Base-by-base conservation (phyloP, 2,113 vertebrate genomes). In the Dromaius novaehollandiae region DNA sequence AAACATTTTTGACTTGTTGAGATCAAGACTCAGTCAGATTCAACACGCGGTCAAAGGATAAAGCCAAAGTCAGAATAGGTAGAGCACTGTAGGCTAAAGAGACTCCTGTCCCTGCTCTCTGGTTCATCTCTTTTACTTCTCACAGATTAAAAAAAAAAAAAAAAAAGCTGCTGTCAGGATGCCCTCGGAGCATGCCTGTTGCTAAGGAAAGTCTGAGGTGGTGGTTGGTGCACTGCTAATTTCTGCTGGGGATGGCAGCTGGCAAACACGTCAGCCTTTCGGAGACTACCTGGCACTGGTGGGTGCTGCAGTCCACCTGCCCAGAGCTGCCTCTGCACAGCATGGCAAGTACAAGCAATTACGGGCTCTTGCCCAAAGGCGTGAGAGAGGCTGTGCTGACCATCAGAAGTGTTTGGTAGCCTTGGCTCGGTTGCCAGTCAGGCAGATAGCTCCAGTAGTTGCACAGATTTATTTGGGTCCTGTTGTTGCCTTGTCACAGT, bases 331-430 rank as follows among this genome's bases (percentile, higher is more conserved):
- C 19, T 46, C 34, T 51, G 53, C 30, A 50, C 60, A 38, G 28
- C 26, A 4, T 0, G 1, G 7, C 17, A 5, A 20, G 46, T 9
- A 0, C 7, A 48, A 66, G 36, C 2, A 3, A 1, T 20, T 24
- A 7, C 17, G 22, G 18, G 3, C 13, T 70, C 38, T 86, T 69
- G 7, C 65, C 36, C 38, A 85, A 13, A 64, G 69, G 11, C 24
- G 21, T 53, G 28, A 2, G 16, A 64, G 51, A 66, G 78, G 25
- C 50, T 38, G 7, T 15, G 2, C 6, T 78, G 53, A 58, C 13
- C 30, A 70, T 81, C 7, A 11, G 20, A n/a, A 34, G 38, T 64
- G 25, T 69, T 74, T 61, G 69, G 11, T 19, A 74, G 79, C 66
- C 3, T 0, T 34, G 56, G 22, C 28, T 70, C 5, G 0, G 64